Evolutionary conservation across 23 tunicate species (phyloP).

Genomic region (Halocynthia roretzi): DNA sequence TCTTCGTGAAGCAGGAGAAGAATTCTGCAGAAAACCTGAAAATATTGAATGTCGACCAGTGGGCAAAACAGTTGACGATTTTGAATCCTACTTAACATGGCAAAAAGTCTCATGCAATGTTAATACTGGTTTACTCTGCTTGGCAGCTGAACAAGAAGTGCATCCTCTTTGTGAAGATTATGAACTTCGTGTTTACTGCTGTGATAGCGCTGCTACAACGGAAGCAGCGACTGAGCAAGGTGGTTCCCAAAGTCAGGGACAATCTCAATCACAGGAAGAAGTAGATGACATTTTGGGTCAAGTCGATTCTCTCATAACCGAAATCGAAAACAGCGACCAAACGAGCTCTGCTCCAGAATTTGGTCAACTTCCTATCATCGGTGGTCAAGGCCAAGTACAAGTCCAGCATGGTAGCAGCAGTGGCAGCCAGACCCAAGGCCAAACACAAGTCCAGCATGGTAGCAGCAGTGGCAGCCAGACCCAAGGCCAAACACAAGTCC

Average conservation of each 20-base stretch:
- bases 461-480: background rate
- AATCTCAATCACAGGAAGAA: conserved; percentile 9
- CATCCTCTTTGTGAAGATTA: conserved; percentile 93
- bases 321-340: background rate
- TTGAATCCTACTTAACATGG: conserved; percentile 50
- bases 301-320: background rate
- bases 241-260: conserved; percentile 39
- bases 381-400: conserved; percentile 5
- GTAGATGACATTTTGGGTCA: conserved; percentile 10
- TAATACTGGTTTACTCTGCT: conserved; percentile 48
- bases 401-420: background rate
- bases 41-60: conserved; percentile 81
- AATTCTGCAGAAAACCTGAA: conserved; percentile 50
- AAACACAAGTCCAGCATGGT: background rate
- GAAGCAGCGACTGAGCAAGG: conserved; percentile 1
- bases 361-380: background rate
- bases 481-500: conserved; percentile 9
- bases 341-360: background rate
- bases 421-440: conserved; percentile 8
- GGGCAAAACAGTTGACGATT: conserved; percentile 56
- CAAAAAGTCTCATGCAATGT: conserved; percentile 71
- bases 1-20: conserved; percentile 30
- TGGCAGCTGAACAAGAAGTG: conserved; percentile 54
- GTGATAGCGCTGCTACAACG: conserved; percentile 17
- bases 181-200: conserved; percentile 74